phyloP scores from a whole-genome alignment of 2,113 vertebrate genomes.

The Larimichthys polyactis region DNA sequence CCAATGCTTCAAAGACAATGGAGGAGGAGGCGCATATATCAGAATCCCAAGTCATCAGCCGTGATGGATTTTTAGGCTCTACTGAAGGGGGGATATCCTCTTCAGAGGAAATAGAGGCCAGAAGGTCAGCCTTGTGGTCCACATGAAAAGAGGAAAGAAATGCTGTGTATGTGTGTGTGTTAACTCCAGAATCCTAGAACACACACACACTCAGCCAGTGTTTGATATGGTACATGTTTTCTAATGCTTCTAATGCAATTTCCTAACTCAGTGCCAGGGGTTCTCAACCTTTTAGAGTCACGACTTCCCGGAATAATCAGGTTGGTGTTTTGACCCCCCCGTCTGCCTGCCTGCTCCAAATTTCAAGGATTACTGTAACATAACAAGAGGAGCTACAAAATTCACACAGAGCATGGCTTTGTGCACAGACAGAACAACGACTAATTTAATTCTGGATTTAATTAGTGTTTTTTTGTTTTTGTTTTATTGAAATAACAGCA shows the following conservation, averaged over 20 bases:
- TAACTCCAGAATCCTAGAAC: constrained; percentile 24
- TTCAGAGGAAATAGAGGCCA: constrained; percentile 75
- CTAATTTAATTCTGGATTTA: too few relatives aligned
- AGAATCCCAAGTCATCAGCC: constrained; percentile 51
- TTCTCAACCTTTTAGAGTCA: too few relatives aligned
- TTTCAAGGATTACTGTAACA: too few relatives aligned
- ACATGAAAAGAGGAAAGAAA: constrained; percentile 70
- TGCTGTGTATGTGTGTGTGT: constrained; percentile 33
- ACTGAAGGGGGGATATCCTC: constrained; percentile 68
- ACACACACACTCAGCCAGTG: constrained; percentile 23
- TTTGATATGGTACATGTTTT: constrained; percentile 27
- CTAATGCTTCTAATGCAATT: constrained; percentile 1
- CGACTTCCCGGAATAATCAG: too few relatives aligned
- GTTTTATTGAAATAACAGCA: too few relatives aligned
- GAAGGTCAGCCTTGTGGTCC: constrained; percentile 72
- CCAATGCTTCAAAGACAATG: constrained; percentile 80
- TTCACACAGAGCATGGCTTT: too few relatives aligned
- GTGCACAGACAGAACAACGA: too few relatives aligned
- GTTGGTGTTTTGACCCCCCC: too few relatives aligned
- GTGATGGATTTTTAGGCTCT: constrained; percentile 72
- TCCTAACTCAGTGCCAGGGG: background rate
- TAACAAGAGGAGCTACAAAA: too few relatives aligned
- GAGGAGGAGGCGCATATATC: constrained; percentile 60
- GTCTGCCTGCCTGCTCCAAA: too few relatives aligned
- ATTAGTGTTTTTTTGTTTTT: too few relatives aligned